phyloP scores from a whole-genome alignment of 1,140 invertebrate species.

The Plectrocnemia conspersa region DNA sequence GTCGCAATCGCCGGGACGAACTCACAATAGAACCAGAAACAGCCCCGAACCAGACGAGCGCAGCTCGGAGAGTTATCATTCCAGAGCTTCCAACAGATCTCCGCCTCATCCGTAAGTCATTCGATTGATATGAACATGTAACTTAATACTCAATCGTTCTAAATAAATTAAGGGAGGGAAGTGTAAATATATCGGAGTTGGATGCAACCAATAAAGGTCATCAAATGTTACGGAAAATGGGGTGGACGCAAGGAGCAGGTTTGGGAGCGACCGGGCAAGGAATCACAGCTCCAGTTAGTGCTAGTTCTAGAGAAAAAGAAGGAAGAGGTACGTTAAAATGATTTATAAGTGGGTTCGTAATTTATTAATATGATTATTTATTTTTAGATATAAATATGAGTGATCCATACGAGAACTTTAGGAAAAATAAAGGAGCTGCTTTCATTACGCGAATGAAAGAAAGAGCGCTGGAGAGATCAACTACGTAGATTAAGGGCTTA shows the following conservation, averaged over 20 bases:
- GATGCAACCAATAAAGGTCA: slow-evolving; percentile 84
- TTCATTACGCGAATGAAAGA: slow-evolving; percentile 96
- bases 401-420: slow-evolving; percentile 95
- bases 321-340: not conserved
- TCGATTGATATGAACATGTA: not conserved
- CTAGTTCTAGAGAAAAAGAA: slow-evolving; percentile 81
- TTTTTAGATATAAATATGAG: slow-evolving; percentile 68
- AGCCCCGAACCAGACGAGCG: slow-evolving; percentile 12
- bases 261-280: slow-evolving; percentile 90
- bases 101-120: slow-evolving; percentile 78
- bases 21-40: slow-evolving; percentile 12
- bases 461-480: slow-evolving; percentile 74
- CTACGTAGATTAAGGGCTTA: too few species aligned
- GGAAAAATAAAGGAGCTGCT: slow-evolving; percentile 93
- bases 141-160: too few species aligned
- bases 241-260: slow-evolving; percentile 83
- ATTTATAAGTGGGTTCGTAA: slow-evolving; percentile 13
- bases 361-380: slow-evolving; percentile 15
- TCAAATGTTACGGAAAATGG: slow-evolving; percentile 93
- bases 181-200: slow-evolving; percentile 30
- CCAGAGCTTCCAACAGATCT: slow-evolving; percentile 52
- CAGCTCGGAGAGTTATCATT: not conserved
- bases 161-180: not conserved
- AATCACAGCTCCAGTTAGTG: slow-evolving; percentile 89
- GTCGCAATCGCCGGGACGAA: slow-evolving; percentile 11